Conservation (phyloP, 2,113 vertebrate species). For the Rostratula benghalensis region DNA sequence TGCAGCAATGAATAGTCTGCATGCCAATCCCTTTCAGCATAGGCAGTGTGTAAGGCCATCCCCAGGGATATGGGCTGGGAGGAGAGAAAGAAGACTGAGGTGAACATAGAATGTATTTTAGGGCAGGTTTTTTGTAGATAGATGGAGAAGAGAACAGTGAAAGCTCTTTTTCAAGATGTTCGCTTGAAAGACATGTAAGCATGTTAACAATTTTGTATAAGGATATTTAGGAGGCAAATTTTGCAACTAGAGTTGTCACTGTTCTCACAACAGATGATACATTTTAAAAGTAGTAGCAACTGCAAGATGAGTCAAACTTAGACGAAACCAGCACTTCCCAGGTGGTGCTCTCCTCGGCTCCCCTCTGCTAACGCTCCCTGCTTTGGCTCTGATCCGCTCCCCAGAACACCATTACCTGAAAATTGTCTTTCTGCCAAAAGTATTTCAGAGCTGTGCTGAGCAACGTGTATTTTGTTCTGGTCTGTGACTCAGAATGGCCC, state of each 20-base stretch:
- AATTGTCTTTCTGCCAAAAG: neutral
- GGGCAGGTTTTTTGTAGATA: neutral
- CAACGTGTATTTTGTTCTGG: neutral
- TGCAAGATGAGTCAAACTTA: conserved; percentile 5
- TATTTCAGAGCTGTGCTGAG: neutral
- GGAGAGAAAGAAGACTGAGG: neutral
- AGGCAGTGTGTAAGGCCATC: neutral
- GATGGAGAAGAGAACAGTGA: neutral
- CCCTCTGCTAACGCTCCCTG: neutral
- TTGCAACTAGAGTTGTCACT: neutral
- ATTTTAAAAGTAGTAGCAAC: conserved; percentile 20
- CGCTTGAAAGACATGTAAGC: neutral
- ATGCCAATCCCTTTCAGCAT: neutral
- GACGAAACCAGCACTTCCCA: neutral
- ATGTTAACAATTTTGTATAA: neutral
- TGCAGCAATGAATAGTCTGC: neutral
- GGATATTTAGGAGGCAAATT: neutral
- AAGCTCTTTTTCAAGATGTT: neutral
- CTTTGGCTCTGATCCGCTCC: neutral
- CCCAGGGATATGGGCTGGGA: neutral
- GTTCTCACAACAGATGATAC: conserved; percentile 12
- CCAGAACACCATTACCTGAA: neutral
- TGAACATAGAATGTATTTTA: neutral
- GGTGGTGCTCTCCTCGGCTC: neutral
- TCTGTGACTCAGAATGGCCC: neutral